These are phyloP conservation scores for Camponotus fellah DNA, from an alignment of 2,888 invertebrate genomes.

Conservation along the genomic window DNA sequence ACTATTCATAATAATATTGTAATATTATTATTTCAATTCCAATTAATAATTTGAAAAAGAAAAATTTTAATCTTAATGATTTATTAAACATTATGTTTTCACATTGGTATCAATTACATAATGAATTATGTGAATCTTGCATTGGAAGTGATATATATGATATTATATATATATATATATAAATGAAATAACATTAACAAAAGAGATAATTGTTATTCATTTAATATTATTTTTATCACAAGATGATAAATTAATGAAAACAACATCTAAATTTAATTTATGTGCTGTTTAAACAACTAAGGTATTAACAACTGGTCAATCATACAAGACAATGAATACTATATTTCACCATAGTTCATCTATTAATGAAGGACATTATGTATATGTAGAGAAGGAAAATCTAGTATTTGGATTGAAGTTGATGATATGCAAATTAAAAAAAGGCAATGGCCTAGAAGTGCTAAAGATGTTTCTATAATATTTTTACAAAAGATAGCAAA, in stretches of 20 bases:
- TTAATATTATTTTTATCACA: not conserved
- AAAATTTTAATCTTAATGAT: not conserved
- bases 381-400: no score
- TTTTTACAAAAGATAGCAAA: no score
- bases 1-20: not conserved
- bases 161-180: no score
- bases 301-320: not conserved
- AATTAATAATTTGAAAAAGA: not conserved
- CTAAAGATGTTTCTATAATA: no score
- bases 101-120: not conserved
- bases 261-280: not conserved
- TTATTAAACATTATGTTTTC: not conserved
- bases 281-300: conserved; percentile 5
- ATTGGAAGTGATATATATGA: not conserved
- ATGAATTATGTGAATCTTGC: not conserved
- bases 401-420: no score
- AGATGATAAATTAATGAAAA: not conserved
- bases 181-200: not conserved
- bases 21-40: not conserved
- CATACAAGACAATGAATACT: not conserved
- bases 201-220: not conserved
- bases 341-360: not conserved
- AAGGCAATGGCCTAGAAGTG: no score
- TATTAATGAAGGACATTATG: conserved; percentile 4
- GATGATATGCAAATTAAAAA: no score